phyloP scores from a whole-genome alignment of 2,888 invertebrate genomes.

The Sericinus montela region DNA sequence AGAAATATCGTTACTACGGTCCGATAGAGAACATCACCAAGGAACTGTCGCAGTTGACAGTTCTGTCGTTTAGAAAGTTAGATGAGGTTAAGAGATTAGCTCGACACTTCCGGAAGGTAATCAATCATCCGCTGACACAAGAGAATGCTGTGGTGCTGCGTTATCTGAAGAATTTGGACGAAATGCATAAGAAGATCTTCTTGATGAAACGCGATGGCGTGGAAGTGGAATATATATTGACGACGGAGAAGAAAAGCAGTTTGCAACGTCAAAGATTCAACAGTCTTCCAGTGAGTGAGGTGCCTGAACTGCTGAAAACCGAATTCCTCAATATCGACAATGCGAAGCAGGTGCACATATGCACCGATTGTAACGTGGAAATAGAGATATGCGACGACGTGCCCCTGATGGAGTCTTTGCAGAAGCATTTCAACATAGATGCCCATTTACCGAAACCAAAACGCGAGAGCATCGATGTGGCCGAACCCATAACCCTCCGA shows the following conservation, averaged over 20 bases:
- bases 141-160: constrained; percentile 41
- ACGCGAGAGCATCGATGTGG: constrained; percentile 65
- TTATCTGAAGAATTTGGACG: constrained; percentile 52
- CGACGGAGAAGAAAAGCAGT: constrained; percentile 68
- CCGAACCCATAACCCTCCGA: constrained; percentile 64
- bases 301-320: constrained; percentile 63
- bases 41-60: constrained; percentile 48
- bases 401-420: constrained; percentile 67
- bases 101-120: constrained; percentile 53
- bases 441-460: constrained; percentile 61
- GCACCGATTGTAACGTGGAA: constrained; percentile 66
- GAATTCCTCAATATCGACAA: constrained; percentile 52
- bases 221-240: constrained; percentile 70
- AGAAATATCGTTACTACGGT: constrained; percentile 69
- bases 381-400: constrained; percentile 66
- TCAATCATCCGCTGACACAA: constrained; percentile 55
- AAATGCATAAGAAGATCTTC: constrained; percentile 54
- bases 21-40: constrained; percentile 59
- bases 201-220: constrained; percentile 56
- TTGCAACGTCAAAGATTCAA: constrained; percentile 67
- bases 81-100: constrained; percentile 64
- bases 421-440: constrained; percentile 63
- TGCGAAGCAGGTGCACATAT: constrained; percentile 67
- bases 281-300: constrained; percentile 67
- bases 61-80: constrained; percentile 60